Base-by-base conservation (phyloP, 92 coral and sea anemone species). In the Epizoanthus ramosus region DNA sequence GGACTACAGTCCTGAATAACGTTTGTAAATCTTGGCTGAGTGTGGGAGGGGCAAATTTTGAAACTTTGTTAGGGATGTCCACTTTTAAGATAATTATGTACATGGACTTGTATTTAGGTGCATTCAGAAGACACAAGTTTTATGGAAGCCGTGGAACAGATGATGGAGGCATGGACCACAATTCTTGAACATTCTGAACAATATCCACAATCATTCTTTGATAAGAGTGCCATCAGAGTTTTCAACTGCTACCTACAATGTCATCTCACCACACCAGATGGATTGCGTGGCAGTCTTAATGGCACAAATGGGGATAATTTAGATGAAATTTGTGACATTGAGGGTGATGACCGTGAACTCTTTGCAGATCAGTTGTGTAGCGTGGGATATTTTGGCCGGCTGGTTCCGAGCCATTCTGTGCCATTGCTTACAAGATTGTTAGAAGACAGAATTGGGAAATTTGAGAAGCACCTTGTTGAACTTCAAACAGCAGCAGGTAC, bases 81-180 rank as follows among this genome's bases (percentile, higher is more conserved):
- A 28, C 31, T 28, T n/a, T n/a, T n/a, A n/a, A n/a, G 31, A 28
- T 28, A 28, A 28, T 28, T 2, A 28, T 50, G 3, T 50, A 9
- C 54, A 50, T 50, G 8, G 54, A 9, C 54, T 50, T 50, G 54
- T 10, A 72, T 59, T 37, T 87, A 95, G 98, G 90, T 90, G 18
- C 97, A 95, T 79, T 83, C 91, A 7, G 98, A 95, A 79, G 98
- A 95, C 89, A 95, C 98, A 64, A 89, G 94, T 41, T 90, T 76
- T 85, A 95, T 95, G 90, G 98, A 95, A 67, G 98, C 98, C 16
- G 97, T 95, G 33, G 98, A 95, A 57, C 98, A 95, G 64, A 84
- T 93, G 84, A 57, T 93, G 45, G 95, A 91, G 19, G 95, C 95
- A 25, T 95, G 98, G 98, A 92, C 93, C 37, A 89, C 84, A 73